phyloP scores from a whole-genome alignment of 2,113 vertebrate genomes.

The Laticauda laticaudata region DNA sequence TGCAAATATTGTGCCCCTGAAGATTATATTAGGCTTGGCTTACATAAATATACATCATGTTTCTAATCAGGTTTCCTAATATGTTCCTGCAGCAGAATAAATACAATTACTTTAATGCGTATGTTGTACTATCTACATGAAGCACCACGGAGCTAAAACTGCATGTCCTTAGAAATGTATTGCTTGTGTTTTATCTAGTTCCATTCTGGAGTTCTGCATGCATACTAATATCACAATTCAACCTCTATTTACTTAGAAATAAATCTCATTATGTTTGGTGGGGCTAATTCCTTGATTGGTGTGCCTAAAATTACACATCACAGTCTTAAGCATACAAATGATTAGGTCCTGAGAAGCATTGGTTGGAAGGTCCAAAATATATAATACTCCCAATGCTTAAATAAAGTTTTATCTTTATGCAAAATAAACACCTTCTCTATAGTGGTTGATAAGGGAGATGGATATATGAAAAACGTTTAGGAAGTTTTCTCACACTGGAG shows the following conservation, averaged over 20 bases:
- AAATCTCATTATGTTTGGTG: not conserved
- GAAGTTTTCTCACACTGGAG: not conserved
- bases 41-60: not conserved
- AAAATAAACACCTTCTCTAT: not conserved
- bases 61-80: conserved; percentile 5
- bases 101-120: conserved; percentile 17
- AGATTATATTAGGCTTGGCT: not conserved
- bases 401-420: not conserved
- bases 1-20: not conserved
- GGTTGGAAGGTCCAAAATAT: not conserved
- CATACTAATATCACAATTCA: not conserved
- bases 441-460: not conserved
- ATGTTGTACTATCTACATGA: conserved; percentile 1
- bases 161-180: not conserved
- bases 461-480: not conserved
- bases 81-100: conserved; percentile 16
- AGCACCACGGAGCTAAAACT: conserved; percentile 17
- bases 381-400: not conserved
- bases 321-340: not conserved
- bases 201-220: not conserved
- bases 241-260: not conserved
- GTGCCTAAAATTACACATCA: not conserved
- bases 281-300: not conserved
- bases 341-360: not conserved
- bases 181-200: not conserved